Evolutionary conservation across 2,888 invertebrate species (phyloP).

Genomic region (Pyrgus malvae): DNA sequence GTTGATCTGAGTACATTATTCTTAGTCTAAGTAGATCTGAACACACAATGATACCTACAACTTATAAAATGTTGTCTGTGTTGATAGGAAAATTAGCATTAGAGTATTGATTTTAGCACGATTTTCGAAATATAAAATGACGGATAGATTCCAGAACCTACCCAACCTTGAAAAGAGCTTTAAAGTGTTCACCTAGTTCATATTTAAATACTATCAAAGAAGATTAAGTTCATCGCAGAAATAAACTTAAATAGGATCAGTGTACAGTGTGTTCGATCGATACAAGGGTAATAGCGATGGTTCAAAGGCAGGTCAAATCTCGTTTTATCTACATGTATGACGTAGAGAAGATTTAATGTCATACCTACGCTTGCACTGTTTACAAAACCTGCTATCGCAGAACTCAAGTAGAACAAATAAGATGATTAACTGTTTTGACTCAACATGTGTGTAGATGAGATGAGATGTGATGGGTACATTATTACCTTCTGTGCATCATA

Average conservation of each 20-base stretch:
- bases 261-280: background rate
- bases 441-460: background rate
- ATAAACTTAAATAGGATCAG: background rate
- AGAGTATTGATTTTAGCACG: too few relatives aligned
- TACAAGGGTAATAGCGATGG: constrained; percentile 22
- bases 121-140: too few relatives aligned
- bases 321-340: constrained; percentile 48
- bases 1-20: too few relatives aligned
- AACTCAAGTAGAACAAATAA: constrained; percentile 10
- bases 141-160: too few relatives aligned
- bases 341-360: constrained; percentile 64
- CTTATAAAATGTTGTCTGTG: too few relatives aligned
- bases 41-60: too few relatives aligned
- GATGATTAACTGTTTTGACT: constrained; percentile 5
- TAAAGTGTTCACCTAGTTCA: too few relatives aligned
- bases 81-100: too few relatives aligned
- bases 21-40: too few relatives aligned
- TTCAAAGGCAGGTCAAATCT: constrained; percentile 47
- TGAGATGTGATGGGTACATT: background rate
- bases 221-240: too few relatives aligned
- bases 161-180: too few relatives aligned
- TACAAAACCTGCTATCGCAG: constrained; percentile 39
- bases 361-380: constrained; percentile 46
- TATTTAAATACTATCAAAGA: too few relatives aligned
- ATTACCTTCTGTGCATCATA: background rate